phyloP scores from a whole-genome alignment of 2,888 invertebrate species.

The Lasioglossum leucozonium region DNA sequence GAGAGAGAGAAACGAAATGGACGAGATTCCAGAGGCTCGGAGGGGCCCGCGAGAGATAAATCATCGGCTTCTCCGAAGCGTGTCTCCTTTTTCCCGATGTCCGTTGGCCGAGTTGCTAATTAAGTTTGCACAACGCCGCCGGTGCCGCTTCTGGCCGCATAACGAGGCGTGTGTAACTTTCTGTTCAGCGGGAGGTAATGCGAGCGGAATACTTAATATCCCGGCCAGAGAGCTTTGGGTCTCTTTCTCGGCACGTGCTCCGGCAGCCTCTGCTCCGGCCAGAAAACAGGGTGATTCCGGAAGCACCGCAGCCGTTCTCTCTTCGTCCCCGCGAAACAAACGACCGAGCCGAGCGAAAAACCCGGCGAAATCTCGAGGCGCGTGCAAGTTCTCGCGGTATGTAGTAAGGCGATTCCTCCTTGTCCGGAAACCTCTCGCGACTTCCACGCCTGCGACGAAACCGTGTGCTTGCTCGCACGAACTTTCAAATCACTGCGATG shows the following conservation, averaged over 20 bases:
- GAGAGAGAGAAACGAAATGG: constrained; percentile 16
- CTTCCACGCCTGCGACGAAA: background rate
- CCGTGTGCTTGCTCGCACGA: no score
- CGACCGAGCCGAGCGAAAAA: background rate
- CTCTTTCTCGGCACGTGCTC: constrained; percentile 61
- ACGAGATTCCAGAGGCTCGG: constrained; percentile 45
- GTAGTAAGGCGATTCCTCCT: background rate
- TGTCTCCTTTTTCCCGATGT: constrained; percentile 53
- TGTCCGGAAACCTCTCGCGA: background rate
- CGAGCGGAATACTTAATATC: constrained; percentile 69
- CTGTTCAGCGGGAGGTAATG: constrained; percentile 66
- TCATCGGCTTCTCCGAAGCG: constrained; percentile 62
- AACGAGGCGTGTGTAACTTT: constrained; percentile 74
- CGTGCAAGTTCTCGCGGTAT: background rate
- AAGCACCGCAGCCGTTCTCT: constrained; percentile 18
- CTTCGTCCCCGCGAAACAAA: constrained; percentile 35
- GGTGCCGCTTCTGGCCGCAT: constrained; percentile 56
- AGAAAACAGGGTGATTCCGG: constrained; percentile 52
- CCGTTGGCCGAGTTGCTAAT: constrained; percentile 70
- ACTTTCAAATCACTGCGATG: background rate
- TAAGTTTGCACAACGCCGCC: constrained; percentile 74
- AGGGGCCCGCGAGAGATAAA: constrained; percentile 44
- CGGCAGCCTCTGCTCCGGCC: constrained; percentile 8
- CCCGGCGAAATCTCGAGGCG: constrained; percentile 28
- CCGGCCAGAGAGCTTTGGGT: constrained; percentile 42